These are phyloP conservation scores for Poecilia velifera DNA, from an alignment of 2,797 vertebrate genomes.

Conservation along the genomic window DNA sequence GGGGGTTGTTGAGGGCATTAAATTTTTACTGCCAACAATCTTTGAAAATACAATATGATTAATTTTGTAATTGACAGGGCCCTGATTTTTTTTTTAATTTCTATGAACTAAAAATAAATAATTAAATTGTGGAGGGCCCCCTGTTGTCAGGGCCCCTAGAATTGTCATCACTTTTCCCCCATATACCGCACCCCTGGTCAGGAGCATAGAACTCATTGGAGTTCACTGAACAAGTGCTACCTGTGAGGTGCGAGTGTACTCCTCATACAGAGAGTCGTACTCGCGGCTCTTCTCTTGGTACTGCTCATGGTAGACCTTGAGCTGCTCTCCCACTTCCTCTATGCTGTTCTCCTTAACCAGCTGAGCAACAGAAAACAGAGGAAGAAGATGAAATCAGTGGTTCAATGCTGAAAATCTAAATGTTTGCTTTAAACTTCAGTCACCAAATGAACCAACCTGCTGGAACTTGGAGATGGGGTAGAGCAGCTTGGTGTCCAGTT, in stretches of 20 bases:
- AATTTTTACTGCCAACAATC: no score
- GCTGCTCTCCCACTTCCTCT: conserved; percentile 91
- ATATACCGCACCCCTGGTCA: no score
- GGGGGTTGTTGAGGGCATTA: no score
- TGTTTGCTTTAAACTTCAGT: not conserved
- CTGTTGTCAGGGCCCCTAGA: no score
- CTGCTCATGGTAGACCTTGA: conserved; percentile 93
- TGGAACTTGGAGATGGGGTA: conserved; percentile 93
- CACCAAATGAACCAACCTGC: conserved; percentile 79
- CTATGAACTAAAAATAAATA: no score
- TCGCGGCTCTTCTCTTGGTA: conserved; percentile 95
- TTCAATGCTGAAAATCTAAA: not conserved
- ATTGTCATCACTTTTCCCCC: no score
- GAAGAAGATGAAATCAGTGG: not conserved
- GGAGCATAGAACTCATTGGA: no score
- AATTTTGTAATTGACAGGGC: no score
- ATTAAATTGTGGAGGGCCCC: no score
- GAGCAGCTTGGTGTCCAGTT: conserved; percentile 91
- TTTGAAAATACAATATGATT: no score
- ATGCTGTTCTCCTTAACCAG: conserved; percentile 94
- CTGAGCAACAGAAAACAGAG: conserved; percentile 67
- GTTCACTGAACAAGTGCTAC: conserved; percentile 63
- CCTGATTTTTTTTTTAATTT: no score
- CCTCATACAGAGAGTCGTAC: conserved; percentile 91
- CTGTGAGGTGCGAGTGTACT: conserved; percentile 92